Evolutionary conservation across 2,113 vertebrate genomes (phyloP).

Genomic region (Thamnaconus septentrionalis): DNA sequence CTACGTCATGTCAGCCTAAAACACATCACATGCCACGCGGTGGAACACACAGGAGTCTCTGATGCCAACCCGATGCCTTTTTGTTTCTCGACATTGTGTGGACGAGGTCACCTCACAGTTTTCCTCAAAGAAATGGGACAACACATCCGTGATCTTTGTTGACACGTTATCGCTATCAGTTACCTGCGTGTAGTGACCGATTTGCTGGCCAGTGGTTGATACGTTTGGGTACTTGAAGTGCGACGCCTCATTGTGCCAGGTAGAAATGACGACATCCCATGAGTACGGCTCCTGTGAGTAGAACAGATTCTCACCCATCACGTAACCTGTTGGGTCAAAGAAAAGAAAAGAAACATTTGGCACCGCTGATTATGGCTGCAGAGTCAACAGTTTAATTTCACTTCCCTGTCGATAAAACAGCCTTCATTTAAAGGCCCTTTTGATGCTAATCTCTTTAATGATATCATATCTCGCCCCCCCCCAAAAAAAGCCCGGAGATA

Average conservation of each 20-base stretch:
- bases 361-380: too few species aligned
- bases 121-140: too few species aligned
- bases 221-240: constrained; percentile 48
- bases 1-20: too few species aligned
- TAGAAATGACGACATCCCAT: constrained; percentile 41
- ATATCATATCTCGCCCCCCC: constrained; percentile 12
- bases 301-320: constrained; percentile 72
- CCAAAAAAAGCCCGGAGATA: too few species aligned
- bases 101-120: too few species aligned
- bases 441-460: constrained; percentile 12
- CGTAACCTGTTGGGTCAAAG: constrained; percentile 50
- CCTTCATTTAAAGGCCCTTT: constrained; percentile 4
- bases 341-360: constrained; percentile 1
- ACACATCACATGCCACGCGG: too few species aligned
- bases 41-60: too few species aligned
- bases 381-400: too few species aligned
- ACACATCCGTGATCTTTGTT: too few species aligned
- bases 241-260: constrained; percentile 62
- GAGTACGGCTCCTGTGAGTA: accelerated
- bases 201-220: constrained; percentile 1
- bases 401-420: background rate
- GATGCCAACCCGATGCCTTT: too few species aligned
- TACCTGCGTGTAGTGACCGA: constrained; percentile 76
- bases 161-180: background rate
- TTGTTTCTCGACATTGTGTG: too few species aligned